Conservation (phyloP, 2,113 vertebrate species). For the Anas platyrhynchos region DNA sequence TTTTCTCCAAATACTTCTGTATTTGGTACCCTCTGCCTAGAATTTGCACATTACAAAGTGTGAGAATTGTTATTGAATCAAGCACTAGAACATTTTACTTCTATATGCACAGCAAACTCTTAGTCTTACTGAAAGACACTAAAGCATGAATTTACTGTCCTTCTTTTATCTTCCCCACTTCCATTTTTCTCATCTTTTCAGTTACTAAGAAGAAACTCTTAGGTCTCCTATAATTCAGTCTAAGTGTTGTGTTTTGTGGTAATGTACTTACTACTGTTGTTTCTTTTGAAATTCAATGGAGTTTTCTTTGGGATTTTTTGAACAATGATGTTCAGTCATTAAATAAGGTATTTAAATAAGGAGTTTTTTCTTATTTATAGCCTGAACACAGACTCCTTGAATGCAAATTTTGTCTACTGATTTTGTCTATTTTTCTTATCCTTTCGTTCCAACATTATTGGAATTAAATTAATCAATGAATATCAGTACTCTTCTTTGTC, state of each 20-base stretch:
- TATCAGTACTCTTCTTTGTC: fast-evolving
- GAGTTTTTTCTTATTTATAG: neutral
- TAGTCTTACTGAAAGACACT: neutral
- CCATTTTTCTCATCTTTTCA: neutral
- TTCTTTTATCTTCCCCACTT: neutral
- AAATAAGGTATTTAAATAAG: neutral
- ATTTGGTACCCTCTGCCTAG: neutral
- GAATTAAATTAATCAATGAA: neutral
- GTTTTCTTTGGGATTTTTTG: neutral
- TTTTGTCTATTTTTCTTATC: neutral
- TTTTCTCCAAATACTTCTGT: neutral
- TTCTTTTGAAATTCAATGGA: neutral
- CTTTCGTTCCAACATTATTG: neutral
- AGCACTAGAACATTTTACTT: neutral
- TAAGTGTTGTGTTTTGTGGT: neutral
- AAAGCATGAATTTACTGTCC: neutral
- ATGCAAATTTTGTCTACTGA: neutral
- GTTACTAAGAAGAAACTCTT: neutral
- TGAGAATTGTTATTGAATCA: neutral
- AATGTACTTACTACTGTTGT: neutral
- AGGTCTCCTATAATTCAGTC: neutral
- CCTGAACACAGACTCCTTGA: neutral
- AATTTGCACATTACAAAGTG: neutral
- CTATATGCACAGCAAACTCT: neutral
- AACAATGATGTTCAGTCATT: neutral